Evolutionary conservation across 2,888 invertebrate species (phyloP).

Genomic region (Poecilobothrus nobilitatus): DNA sequence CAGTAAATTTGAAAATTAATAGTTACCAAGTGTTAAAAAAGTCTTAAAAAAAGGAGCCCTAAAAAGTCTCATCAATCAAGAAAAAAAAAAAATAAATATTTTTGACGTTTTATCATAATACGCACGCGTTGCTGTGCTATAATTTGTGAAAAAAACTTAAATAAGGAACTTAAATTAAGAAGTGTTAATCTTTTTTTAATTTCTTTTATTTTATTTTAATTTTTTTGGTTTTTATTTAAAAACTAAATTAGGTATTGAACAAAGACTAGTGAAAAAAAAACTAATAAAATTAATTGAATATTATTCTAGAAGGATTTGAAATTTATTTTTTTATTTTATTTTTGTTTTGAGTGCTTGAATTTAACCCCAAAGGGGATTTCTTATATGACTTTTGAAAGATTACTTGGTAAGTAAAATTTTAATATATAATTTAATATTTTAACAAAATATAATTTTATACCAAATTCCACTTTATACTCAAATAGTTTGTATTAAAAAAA

Average conservation of each 20-base stretch:
- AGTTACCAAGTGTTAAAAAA: not conserved
- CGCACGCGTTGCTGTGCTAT: not conserved
- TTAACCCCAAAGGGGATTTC: conserved; percentile 46
- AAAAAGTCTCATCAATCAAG: not conserved
- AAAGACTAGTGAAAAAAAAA: not conserved
- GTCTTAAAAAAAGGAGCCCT: not conserved
- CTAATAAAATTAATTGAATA: not conserved
- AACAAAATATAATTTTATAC: too few species aligned
- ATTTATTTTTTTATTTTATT: conserved; percentile 1
- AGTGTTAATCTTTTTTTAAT: not conserved
- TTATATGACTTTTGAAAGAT: conserved; percentile 97
- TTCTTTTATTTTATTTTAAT: not conserved
- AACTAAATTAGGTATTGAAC: not conserved
- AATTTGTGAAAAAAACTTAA: not conserved
- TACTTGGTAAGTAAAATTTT: conserved; percentile 61
- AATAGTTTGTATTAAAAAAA: too few species aligned
- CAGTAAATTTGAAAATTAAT: not conserved
- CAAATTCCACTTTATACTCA: too few species aligned
- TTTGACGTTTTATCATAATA: not conserved
- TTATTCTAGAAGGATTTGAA: not conserved
- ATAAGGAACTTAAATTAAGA: not conserved
- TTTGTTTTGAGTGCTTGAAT: not conserved
- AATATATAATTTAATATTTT: not conserved
- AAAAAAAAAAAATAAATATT: not conserved
- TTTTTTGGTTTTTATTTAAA: not conserved